A percentile compares a stretch with the other conserved stretches of the same genome.
Conservation (phyloP, 2,113 vertebrate genomes). For the Gallinago undulata region DNA sequence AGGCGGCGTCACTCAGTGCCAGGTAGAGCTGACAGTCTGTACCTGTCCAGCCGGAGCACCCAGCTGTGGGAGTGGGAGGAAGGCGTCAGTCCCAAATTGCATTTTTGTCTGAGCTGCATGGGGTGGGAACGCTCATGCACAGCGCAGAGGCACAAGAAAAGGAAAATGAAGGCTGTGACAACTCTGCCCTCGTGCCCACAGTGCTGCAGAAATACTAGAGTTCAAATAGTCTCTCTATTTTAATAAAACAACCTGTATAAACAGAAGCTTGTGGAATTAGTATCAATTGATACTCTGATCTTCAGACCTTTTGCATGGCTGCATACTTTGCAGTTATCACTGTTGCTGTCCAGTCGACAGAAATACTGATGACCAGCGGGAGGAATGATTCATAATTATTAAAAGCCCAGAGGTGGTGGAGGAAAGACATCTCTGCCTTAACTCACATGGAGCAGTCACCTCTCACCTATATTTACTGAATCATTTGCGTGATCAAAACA, state of each 20-base stretch:
- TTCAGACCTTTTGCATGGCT: neutral
- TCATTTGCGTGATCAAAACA: neutral
- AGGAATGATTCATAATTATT: slow-evolving; percentile 19
- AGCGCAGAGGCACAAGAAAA: neutral
- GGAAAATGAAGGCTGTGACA: neutral
- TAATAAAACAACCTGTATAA: neutral
- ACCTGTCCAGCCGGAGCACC: neutral
- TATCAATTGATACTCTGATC: neutral
- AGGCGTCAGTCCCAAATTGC: neutral
- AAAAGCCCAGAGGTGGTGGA: slow-evolving; percentile 2
- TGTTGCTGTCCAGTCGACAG: neutral
- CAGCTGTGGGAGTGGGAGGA: neutral
- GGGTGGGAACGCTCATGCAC: neutral
- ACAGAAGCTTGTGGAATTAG: neutral
- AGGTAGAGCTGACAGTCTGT: neutral
- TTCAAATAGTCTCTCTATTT: neutral
- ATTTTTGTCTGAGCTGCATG: neutral
- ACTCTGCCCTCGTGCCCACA: neutral
- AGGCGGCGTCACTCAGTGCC: accelerated
- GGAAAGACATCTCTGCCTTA: neutral
- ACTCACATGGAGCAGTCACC: neutral
- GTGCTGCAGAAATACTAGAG: neutral
- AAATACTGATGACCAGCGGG: neutral
- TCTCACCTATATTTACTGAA: slow-evolving; percentile 41
- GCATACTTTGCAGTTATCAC: neutral